phyloP scores from a whole-genome alignment of 1,140 invertebrate genomes.

The Dendrolimus punctatus region DNA sequence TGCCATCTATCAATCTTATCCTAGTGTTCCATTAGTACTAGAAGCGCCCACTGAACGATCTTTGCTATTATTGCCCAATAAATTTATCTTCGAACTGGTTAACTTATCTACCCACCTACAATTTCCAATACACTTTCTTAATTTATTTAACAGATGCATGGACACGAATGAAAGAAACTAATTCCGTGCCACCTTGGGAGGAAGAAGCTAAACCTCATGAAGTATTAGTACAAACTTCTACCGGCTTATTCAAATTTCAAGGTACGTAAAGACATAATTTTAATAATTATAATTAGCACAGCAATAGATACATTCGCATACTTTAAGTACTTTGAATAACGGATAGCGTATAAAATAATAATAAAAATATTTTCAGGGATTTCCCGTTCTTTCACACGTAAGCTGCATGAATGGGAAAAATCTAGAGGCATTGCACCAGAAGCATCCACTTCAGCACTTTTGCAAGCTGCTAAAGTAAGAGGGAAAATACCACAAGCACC shows the following conservation, averaged over 20 bases:
- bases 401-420: constrained; percentile 93
- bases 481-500: constrained; percentile 67
- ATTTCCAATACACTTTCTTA: background rate
- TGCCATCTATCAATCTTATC: no score
- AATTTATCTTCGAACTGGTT: no score
- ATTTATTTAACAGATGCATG: constrained; percentile 73
- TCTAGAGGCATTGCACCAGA: constrained; percentile 85
- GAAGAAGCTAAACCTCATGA: constrained; percentile 73
- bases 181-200: constrained; percentile 63
- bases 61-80: no score
- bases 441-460: constrained; percentile 83
- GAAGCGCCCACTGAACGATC: no score
- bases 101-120: no score
- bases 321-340: no score
- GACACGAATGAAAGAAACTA: constrained; percentile 76
- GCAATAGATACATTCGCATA: no score
- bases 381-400: constrained; percentile 89
- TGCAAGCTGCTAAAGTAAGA: constrained; percentile 68
- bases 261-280: constrained; percentile 42
- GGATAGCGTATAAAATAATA: background rate
- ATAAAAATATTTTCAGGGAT: constrained; percentile 70
- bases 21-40: no score
- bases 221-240: constrained; percentile 85
- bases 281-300: no score
- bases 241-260: constrained; percentile 86